Conservation (phyloP, 2,113 vertebrate species). For the Nansenia antarctica region DNA sequence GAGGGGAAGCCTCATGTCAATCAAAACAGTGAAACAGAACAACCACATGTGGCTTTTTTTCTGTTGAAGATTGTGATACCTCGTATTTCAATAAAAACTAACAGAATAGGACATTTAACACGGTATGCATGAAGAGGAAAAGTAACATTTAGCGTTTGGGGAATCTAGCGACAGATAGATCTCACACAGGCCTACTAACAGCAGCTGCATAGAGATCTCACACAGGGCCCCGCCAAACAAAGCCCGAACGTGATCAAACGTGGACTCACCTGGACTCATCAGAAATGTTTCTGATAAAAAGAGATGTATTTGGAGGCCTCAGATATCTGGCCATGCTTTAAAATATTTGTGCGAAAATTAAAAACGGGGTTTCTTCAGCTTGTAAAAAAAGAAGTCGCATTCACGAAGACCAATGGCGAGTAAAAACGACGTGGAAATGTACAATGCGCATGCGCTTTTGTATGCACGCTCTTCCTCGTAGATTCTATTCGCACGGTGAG, state of each 20-base stretch:
- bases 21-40: no score
- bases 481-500: neutral
- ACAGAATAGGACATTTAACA: neutral
- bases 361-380: no score
- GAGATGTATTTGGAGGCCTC: conserved; percentile 91
- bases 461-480: neutral
- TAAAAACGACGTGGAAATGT: neutral
- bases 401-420: no score
- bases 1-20: no score
- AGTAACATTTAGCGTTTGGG: neutral
- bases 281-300: conserved; percentile 94
- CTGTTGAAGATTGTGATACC: neutral
- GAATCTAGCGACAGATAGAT: neutral
- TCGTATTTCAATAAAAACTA: neutral
- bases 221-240: no score
- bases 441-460: conserved; percentile 46
- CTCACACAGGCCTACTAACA: conserved; percentile 27
- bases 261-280: conserved; percentile 92
- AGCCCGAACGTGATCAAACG: neutral
- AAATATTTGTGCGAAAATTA: neutral
- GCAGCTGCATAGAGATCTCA: neutral
- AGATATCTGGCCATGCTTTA: conserved; percentile 84
- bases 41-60: neutral
- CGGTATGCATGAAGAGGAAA: no score
- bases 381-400: no score